Conservation (phyloP, 2,888 invertebrate genomes). For the Athrips mouffetella region DNA sequence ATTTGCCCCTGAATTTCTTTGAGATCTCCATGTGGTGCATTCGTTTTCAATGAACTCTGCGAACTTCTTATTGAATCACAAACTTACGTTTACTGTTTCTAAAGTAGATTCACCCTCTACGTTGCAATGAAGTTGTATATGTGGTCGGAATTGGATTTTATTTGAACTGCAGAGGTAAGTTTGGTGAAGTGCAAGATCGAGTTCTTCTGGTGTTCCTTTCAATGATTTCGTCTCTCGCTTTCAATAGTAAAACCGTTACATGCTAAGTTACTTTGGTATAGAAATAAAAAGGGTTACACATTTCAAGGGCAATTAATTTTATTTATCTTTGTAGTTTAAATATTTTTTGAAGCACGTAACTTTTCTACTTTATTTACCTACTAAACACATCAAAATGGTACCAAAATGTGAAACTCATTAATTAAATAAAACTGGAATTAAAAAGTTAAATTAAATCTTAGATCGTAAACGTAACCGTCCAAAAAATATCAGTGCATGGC, state of each 20-base stretch:
- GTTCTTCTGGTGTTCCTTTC: constrained; percentile 39
- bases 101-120: not conserved
- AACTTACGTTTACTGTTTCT: constrained; percentile 25
- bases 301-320: too few relatives aligned
- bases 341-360: too few relatives aligned
- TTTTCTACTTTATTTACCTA: too few relatives aligned
- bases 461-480: constrained; percentile 37
- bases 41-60: constrained; percentile 69
- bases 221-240: constrained; percentile 40
- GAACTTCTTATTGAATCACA: constrained; percentile 41
- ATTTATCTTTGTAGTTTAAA: too few relatives aligned
- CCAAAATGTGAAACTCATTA: too few relatives aligned
- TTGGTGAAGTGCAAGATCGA: constrained; percentile 43
- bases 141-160: not conserved
- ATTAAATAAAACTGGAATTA: too few relatives aligned
- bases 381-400: too few relatives aligned
- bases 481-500: constrained; percentile 64
- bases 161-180: constrained; percentile 19
- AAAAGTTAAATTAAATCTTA: not conserved
- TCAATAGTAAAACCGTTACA: constrained; percentile 64
- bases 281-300: constrained; percentile 25
- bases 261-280: constrained; percentile 34
- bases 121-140: not conserved
- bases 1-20: constrained; percentile 52
- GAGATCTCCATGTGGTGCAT: constrained; percentile 54